These are phyloP conservation scores for Astreopora myriophthalma DNA, from an alignment of 64 coral and sea anemone species.

Conservation along the genomic window DNA sequence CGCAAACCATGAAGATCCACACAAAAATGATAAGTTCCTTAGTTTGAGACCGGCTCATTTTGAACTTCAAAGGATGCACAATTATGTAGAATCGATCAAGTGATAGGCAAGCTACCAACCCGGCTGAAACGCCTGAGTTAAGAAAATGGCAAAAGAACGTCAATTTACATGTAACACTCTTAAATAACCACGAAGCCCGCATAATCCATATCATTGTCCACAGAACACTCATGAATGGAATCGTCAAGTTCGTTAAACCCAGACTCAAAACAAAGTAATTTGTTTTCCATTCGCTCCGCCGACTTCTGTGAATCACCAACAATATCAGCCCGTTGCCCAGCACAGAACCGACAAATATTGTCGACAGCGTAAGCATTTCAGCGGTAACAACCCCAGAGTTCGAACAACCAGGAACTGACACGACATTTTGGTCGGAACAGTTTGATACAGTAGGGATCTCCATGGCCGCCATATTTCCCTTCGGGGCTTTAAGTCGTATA, in stretches of 20 bases:
- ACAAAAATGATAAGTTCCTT: slow-evolving; percentile 91
- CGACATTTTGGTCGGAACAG: not conserved
- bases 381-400: not conserved
- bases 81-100: slow-evolving; percentile 95
- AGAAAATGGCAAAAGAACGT: slow-evolving; percentile 88
- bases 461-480: slow-evolving; percentile 16
- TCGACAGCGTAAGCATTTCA: slow-evolving; percentile 64
- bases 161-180: slow-evolving; percentile 84
- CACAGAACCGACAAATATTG: slow-evolving; percentile 73
- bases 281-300: slow-evolving; percentile 97
- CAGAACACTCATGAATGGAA: slow-evolving; percentile 71
- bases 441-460: not conserved
- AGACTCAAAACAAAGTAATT: slow-evolving; percentile 95
- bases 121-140: slow-evolving; percentile 79
- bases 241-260: slow-evolving; percentile 79
- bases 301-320: slow-evolving; percentile 80
- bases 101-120: slow-evolving; percentile 87
- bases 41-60: slow-evolving; percentile 93
- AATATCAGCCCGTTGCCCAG: slow-evolving; percentile 88
- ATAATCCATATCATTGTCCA: slow-evolving; percentile 78
- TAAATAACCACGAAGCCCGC: slow-evolving; percentile 76
- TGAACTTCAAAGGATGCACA: slow-evolving; percentile 93
- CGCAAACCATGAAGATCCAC: slow-evolving; percentile 89
- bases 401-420: not conserved
- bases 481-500: not conserved